Conservation (phyloP, 2,888 invertebrate genomes). For the Gastracanthus pulcherrimus region DNA sequence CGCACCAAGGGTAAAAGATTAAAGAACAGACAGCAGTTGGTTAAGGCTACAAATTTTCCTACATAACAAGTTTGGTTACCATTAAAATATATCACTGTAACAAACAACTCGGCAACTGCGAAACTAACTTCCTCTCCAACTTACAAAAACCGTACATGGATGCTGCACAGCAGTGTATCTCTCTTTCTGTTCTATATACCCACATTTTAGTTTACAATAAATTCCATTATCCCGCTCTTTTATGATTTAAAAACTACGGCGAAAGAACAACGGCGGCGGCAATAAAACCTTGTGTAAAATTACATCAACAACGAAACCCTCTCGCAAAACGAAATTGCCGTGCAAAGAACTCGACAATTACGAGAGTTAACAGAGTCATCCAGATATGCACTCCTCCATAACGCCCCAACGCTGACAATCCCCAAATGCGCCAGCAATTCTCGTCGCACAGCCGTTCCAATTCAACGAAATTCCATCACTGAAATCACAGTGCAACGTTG, state of each 20-base stretch:
- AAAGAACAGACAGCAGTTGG: background rate
- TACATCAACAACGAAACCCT: no score
- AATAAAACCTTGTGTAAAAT: no score
- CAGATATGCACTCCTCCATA: no score
- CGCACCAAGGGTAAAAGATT: background rate
- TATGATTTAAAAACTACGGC: no score
- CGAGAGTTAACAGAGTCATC: no score
- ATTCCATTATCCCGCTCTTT: background rate
- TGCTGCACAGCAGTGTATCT: background rate
- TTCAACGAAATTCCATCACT: background rate
- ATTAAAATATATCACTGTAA: slow-evolving; percentile 23
- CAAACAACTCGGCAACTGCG: slow-evolving; percentile 17
- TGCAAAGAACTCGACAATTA: no score
- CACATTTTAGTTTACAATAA: background rate
- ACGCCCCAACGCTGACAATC: no score
- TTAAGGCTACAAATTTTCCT: background rate
- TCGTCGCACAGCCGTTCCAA: no score
- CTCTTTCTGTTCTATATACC: background rate
- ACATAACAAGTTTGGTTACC: background rate
- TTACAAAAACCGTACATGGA: background rate
- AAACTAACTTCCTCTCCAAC: slow-evolving; percentile 6
- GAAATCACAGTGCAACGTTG: background rate
- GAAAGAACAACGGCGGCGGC: no score
- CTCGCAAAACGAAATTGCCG: no score
- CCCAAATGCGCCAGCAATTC: background rate